Base-by-base conservation (phyloP, 2,888 invertebrate species). In the Pegoplata infirma region DNA sequence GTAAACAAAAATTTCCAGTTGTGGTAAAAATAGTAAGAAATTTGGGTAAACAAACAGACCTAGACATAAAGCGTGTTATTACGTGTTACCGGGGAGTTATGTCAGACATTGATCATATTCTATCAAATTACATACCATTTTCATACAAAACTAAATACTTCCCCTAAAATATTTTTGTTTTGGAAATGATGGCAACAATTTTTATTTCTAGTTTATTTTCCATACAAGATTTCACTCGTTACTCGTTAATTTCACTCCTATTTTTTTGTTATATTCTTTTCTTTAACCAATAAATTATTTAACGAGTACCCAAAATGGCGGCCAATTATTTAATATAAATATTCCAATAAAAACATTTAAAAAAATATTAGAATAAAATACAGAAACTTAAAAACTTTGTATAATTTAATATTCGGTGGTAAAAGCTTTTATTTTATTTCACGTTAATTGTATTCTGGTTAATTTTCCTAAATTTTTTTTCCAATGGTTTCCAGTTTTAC, bases 241-340 rank as follows among this genome's bases (percentile, higher is more conserved):
- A 69, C 75, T 80, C 76, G 76, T 25, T 75, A 64, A 46, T 72
- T 56, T 72, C 36, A 53, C 40, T n/a, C 44, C 28, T 72, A 58
- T 44, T 49, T 76, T 77, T 78, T 56, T 76, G 25, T 71, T 63
- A 55, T 23, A 44, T 73, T 71, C 58, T 76, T 74, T 46, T 46
- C 36, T 46, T 40, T 59, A 58, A 49, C 56, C 14, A 10, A 66
- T 47, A 36, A 36, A 58, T 56, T n/a, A 59, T 12, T n/a, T 14
- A 44, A 63, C 75, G 72, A 75, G 58, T 66, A 36, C 19, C 82
- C 84, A 87, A 86, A 87, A 87, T 87, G 87, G 87, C 87, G 87
- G 85, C 84, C 82, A 72, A 28, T 59, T 72, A 58, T 53, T 67
- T 28, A 25, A 49, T 64, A 21, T 23, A 23, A 64, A 23, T 8